Base-by-base conservation (phyloP, 2,113 vertebrate genomes). In the Excalfactoria chinensis region DNA sequence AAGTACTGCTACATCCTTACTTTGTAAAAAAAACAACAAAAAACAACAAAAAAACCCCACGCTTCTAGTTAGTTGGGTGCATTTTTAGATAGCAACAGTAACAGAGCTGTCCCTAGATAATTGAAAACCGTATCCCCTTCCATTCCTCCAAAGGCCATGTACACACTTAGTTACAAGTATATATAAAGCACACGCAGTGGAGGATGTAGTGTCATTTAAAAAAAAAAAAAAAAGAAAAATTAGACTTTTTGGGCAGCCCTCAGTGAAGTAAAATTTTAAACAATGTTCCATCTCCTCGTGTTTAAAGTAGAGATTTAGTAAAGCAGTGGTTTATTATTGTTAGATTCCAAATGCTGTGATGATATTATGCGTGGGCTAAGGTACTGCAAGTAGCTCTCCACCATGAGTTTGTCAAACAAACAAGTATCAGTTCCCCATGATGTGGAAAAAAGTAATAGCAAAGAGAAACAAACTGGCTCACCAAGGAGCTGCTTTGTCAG, bases 111-210 rank as follows among this genome's bases (percentile, higher is more conserved):
- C 8, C 53, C 4, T 23, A 30, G 67, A 41, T 62, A 81, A 70
- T 41, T 22, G 55, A 48, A 86, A 81, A 72, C 13, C 10, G 30
- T 32, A 20, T 8, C 30, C 48, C 26, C 48, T 40, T 46, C 87
- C 67, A 59, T 67, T 51, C 18, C 59, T 93, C 62, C 28, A 18
- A 41, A 49, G 37, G 37, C 43, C 32, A 4, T 17, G 21, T 2
- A 22, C 15, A 10, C 4, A 1, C 11, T 48, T 20, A 43, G 41
- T 18, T 28, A 7, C 19, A 2, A 6, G 20, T 4, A 7, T 2
- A 22, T 5, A 32, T 16, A 1, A 16, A 5, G 21, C 15, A 82
- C 46, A 41, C 25, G 25, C 21, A 62, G 8, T 30, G 46, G 48
- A 70, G 67, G 9, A n/a, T 35, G 2, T 1, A 19, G 17, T 43